Evolutionary conservation across 2,113 vertebrate species (phyloP), one percentile per base, ranked within the genome.

Genomic region (Ceyx melanurus): DNA sequence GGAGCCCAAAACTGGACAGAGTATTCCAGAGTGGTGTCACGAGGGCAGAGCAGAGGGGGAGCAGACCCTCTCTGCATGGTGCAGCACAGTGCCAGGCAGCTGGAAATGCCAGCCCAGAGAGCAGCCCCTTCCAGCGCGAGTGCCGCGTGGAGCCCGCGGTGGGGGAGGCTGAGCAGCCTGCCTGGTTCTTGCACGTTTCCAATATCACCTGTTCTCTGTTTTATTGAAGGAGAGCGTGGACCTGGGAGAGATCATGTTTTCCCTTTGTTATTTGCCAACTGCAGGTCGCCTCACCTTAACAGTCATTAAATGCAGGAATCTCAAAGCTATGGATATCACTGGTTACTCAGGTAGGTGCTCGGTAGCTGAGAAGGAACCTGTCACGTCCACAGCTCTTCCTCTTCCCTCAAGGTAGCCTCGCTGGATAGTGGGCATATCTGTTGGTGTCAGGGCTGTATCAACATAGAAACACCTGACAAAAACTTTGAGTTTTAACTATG

Each of bases 321-420:
- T 99, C 89, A 99, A 99, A 98, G 99, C 99, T 54, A 99, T 99
- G 99, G 99, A 99, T 97, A 99, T 99, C 97, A 99, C 99, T 15
- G 99, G 99, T 66, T 99, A 99, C 96, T 99, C 99, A 98, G 99
- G 99, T 99, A 97, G 68, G 96, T 93, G 80, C 57, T 62, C 2
- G 1, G 2, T 43, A 65, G 25, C 42, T 58, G 42, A 54, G 61
- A 15, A 57, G 35, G 75, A 48, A 12, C 16, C n/a, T 3, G 0
- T 6, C 8, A 10, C 50, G 48, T 3, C 66, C 87, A 22, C 25
- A 7, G 40, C 26, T 67, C 43, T 23, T 31, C 53, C 73, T 73
- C 4, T 4, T 33, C 6, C 71, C 62, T 29, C 54, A 1, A 3
- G 13, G 15, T 3, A 37, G 5, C 73, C 31, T 46, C 48, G 16